phyloP scores from a whole-genome alignment of 2,888 invertebrate species.

The Brachypalpus laphriformis region DNA sequence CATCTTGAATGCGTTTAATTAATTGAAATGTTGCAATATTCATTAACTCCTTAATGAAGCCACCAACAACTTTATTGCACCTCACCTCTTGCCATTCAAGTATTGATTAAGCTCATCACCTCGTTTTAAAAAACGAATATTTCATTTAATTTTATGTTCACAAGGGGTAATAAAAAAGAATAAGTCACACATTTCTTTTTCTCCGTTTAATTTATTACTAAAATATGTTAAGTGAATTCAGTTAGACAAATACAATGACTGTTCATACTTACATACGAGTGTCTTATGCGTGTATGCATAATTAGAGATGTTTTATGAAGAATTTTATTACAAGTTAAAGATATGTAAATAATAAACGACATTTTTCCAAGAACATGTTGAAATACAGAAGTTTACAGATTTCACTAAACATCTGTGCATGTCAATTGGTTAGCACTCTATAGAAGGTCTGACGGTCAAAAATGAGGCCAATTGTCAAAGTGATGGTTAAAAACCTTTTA shows the following conservation, averaged over 20 bases:
- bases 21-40: neutral
- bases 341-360: neutral
- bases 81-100: neutral
- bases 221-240: neutral
- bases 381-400: neutral
- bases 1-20: no score
- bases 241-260: neutral
- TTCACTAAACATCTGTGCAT: neutral
- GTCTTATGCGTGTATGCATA: constrained; percentile 6
- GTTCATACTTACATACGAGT: constrained; percentile 3
- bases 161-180: constrained; percentile 9
- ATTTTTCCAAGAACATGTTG: neutral
- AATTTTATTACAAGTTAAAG: neutral
- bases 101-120: constrained; percentile 24
- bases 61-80: neutral
- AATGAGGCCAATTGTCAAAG: no score
- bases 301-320: constrained; percentile 15
- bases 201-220: neutral
- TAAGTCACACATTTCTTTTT: constrained; percentile 15
- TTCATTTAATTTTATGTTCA: constrained; percentile 13
- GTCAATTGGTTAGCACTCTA: neutral
- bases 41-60: neutral
- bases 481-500: no score
- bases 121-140: constrained; percentile 16
- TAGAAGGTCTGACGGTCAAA: no score